phyloP scores from a whole-genome alignment of 1,140 invertebrate genomes.

The Lordiphosa stackelbergi region DNA sequence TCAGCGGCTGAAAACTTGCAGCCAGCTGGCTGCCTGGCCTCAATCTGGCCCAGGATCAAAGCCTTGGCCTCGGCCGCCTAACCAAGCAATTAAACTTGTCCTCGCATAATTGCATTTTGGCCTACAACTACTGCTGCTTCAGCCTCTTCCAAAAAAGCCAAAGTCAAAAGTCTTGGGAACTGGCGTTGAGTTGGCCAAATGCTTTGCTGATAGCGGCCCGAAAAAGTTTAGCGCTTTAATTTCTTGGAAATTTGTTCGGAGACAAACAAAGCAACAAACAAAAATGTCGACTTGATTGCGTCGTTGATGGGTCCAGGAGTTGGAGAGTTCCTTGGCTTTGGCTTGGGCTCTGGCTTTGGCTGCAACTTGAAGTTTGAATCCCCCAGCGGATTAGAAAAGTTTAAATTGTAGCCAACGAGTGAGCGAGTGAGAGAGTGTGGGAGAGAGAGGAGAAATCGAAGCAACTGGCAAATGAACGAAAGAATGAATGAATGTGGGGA shows the following conservation, averaged over 20 bases:
- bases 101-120: constrained; percentile 46
- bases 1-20: constrained; percentile 18
- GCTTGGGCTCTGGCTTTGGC: constrained; percentile 22
- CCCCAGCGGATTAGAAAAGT: constrained; percentile 76
- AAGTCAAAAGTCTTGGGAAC: constrained; percentile 61
- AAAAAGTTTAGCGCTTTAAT: constrained; percentile 72
- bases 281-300: constrained; percentile 75
- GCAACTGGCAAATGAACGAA: constrained; percentile 58
- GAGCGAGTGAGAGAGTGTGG: constrained; percentile 8
- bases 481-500: constrained; percentile 64
- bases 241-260: constrained; percentile 70
- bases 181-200: constrained; percentile 66
- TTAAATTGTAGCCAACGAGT: constrained; percentile 73
- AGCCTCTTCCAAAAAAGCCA: constrained; percentile 8
- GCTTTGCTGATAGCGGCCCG: constrained; percentile 67
- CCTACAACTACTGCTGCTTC: not conserved
- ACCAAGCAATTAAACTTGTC: constrained; percentile 53
- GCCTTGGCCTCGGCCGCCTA: constrained; percentile 16
- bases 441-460: constrained; percentile 59
- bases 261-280: constrained; percentile 69
- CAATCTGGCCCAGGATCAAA: constrained; percentile 4
- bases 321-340: constrained; percentile 20
- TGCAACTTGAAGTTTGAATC: constrained; percentile 67
- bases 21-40: not conserved
- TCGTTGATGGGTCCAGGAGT: constrained; percentile 49